These are phyloP conservation scores for Chrysogorgia sp. DNA, from an alignment of 92 coral and sea anemone species.

Conservation along the genomic window DNA sequence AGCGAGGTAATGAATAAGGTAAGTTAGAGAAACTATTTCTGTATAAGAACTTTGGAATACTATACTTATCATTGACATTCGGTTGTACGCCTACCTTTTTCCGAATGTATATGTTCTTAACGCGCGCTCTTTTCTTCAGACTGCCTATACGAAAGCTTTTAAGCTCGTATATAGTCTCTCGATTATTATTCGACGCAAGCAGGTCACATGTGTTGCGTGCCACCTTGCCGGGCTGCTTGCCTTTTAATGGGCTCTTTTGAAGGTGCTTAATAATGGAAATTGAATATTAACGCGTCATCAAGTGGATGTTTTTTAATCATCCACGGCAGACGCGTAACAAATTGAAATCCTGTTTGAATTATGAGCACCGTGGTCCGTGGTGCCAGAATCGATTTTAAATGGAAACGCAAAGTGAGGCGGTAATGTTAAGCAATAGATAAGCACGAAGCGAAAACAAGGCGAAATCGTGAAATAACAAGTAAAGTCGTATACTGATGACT, in stretches of 20 bases:
- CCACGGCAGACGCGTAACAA: slow-evolving; percentile 25
- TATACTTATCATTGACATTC: too few species aligned
- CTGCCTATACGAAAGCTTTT: neutral
- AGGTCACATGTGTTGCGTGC: slow-evolving; percentile 1
- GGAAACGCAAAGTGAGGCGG: neutral
- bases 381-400: neutral
- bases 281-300: slow-evolving; percentile 49
- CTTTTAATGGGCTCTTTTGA: slow-evolving; percentile 43
- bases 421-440: neutral
- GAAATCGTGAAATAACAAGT: neutral
- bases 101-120: too few species aligned
- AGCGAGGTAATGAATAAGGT: neutral
- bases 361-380: slow-evolving; percentile 1
- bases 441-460: neutral
- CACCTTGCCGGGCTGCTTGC: slow-evolving; percentile 8
- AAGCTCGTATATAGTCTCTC: neutral
- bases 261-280: slow-evolving; percentile 41
- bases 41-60: neutral
- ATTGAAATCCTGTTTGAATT: slow-evolving; percentile 41
- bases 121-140: neutral
- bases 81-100: too few species aligned
- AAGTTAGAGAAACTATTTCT: neutral
- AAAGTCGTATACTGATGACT: neutral
- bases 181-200: neutral
- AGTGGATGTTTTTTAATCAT: slow-evolving; percentile 41